These are phyloP conservation scores for Lasioglossum morio DNA, from an alignment of 2,888 invertebrate genomes.

Conservation along the genomic window DNA sequence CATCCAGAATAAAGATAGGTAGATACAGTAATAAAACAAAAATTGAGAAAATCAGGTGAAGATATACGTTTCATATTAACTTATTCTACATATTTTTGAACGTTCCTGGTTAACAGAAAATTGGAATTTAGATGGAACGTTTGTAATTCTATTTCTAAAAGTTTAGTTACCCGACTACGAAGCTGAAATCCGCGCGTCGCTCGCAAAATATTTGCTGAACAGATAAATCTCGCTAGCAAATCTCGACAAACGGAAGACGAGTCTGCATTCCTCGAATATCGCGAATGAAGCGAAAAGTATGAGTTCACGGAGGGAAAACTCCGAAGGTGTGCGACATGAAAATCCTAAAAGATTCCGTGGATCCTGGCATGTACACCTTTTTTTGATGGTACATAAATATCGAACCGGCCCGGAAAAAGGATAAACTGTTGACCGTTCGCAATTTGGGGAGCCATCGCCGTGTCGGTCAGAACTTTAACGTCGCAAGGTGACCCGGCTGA, in stretches of 20 bases:
- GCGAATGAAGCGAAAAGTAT: neutral
- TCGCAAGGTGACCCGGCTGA: slow-evolving; percentile 48
- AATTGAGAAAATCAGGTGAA: no score
- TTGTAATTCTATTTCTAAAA: neutral
- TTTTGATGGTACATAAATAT: slow-evolving; percentile 74
- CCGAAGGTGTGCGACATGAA: slow-evolving; percentile 29
- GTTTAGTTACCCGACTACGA: neutral
- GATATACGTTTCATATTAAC: no score
- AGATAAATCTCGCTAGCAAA: neutral
- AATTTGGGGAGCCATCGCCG: slow-evolving; percentile 22
- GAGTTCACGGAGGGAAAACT: slow-evolving; percentile 10
- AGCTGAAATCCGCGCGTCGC: neutral
- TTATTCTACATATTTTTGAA: neutral
- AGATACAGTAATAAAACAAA: no score
- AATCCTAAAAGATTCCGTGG: slow-evolving; percentile 63
- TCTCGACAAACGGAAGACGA: neutral
- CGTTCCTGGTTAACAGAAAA: neutral
- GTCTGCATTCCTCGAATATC: neutral
- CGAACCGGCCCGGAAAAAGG: slow-evolving; percentile 57
- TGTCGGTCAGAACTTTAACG: slow-evolving; percentile 70
- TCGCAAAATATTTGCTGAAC: neutral
- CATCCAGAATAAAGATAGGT: no score
- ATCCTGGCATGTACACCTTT: slow-evolving; percentile 50
- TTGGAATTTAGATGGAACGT: neutral
- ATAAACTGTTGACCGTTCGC: slow-evolving; percentile 62